Evolutionary conservation across 2,113 vertebrate genomes (phyloP), one percentile per base, ranked within the genome.

Genomic region (Jaculus jaculus): DNA sequence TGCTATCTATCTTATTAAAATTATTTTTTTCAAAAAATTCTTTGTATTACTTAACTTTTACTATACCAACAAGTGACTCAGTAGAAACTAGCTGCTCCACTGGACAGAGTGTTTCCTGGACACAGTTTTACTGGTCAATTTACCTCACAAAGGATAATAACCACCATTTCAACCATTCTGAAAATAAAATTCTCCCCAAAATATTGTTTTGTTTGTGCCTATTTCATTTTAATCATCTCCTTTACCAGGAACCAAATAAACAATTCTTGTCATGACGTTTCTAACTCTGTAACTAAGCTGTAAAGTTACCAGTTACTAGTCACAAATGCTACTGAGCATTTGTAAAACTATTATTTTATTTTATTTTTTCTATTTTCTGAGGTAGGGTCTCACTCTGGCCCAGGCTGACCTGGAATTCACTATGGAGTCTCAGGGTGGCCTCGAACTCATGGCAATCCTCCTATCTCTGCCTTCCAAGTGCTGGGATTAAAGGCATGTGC

Each of bases 1-100:
- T 4, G 12, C 12, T 54, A 39, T 65, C 12, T 54, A 39, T 65
- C 30, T 72, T 84, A 86, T 58, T 92, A 84, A 54, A 94, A 21
- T 2, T 66, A 32, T 88, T 17, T 88, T 26, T 79, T 30, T 75
- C 15, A 7, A 73, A 96, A 87, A 90, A 61, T 34, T 32, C 79
- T 80, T 85, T 86, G 65, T 24, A 69, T 87, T 74, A 83, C 54
- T 75, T 84, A 85, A 32, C 60, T 92, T 95, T 92, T 93, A 42
- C 73, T 71, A 83, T 85, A 39, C 86, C 65, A 93, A 90, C n/a
- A 93, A 92, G 61, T 54, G 91, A 75, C n/a, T 81, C 7, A 65
- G 18, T 17, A 86, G 23, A 92, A 68, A 60, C 17, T 7, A 66
- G 12, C 61, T 83, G 37, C 72, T 85, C 72, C 11, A 85, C 42